A percentile compares a stretch with the other conserved stretches of the same genome.
Conservation (phyloP, 2,797 vertebrate species). For the Thalassophryne amazonica region DNA sequence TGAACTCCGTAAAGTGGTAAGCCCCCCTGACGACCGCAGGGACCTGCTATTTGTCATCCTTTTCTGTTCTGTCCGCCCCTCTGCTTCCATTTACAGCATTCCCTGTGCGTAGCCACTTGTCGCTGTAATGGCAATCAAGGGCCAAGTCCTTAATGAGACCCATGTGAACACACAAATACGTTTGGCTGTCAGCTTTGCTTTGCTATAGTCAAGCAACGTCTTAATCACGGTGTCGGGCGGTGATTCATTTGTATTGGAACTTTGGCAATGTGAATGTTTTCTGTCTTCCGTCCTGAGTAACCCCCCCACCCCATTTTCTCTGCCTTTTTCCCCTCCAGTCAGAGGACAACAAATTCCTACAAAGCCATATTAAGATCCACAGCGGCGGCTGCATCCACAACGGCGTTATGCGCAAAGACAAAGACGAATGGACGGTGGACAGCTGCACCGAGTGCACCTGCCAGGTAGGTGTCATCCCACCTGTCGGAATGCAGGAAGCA, state of each 20-base stretch:
- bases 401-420: slow-evolving; percentile 84
- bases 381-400: slow-evolving; percentile 88
- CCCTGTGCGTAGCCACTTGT: slow-evolving; percentile 60
- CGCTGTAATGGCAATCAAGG: slow-evolving; percentile 43
- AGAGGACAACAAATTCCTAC: slow-evolving; percentile 78
- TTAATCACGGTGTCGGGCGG: slow-evolving; percentile 58
- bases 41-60: slow-evolving; percentile 38
- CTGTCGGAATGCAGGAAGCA: slow-evolving; percentile 23
- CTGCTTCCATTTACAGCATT: slow-evolving; percentile 38
- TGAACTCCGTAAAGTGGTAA: slow-evolving; percentile 90
- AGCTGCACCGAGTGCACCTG: slow-evolving; percentile 97
- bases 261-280: slow-evolving; percentile 69
- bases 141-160: slow-evolving; percentile 72
- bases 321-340: slow-evolving; percentile 66
- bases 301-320: slow-evolving; percentile 11
- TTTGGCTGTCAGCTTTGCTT: slow-evolving; percentile 61
- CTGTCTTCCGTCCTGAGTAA: slow-evolving; percentile 51
- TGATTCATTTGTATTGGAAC: slow-evolving; percentile 72
- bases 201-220: slow-evolving; percentile 62
- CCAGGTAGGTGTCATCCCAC: slow-evolving; percentile 80
- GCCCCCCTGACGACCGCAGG: slow-evolving; percentile 43
- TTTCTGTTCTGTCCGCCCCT: slow-evolving; percentile 7
- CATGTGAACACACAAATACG: slow-evolving; percentile 75
- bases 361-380: slow-evolving; percentile 71
- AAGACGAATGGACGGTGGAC: slow-evolving; percentile 94